Base-by-base conservation (phyloP, 2,797 vertebrate species). In the Parauchenoglanis punctatus region DNA sequence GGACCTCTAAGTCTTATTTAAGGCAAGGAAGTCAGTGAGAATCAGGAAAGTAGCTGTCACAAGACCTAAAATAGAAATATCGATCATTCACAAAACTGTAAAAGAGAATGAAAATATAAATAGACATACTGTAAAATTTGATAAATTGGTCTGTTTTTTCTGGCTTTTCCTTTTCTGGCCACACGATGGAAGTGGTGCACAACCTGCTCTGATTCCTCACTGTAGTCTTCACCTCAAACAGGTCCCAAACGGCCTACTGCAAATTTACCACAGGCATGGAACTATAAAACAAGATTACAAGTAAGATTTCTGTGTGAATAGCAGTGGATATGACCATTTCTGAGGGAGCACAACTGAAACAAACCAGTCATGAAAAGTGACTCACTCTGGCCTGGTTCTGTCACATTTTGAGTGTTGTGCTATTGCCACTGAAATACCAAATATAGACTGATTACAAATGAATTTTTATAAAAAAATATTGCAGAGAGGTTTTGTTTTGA, bases 121-220 rank as follows among this genome's bases (percentile, higher is more conserved):
- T 49, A 28, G 13, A 25, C 46, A 3, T 75, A 49, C 25, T 49
- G 72, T 17, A 52, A 25, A n/a, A 8, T 11, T 77, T 25, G 28
- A 54, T 54, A 18, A 54, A 77, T 18, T 6, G 15, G 13, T 8
- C 13, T 28, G 46, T 12, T 67, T 0, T 86, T 59, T 44, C 13
- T 2, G 15, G n/a, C 63, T 4, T 18, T 76, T 28, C n/a, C 8
- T 12, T 25, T 54, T 4, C 7, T 78, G 81, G 17, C 84, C 89
- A 83, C 88, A 67, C 40, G 88, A 59, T 86, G 89, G 70, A 83
- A 52, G 81, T 49, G 81, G 0, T 25, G 7, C 17, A 65, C 40
- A 82, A 11, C 13, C 12, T 54, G 25, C 67, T 15, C 20, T 81
- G 40, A 5, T 25, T 49, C 23, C 31, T 4, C 28, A 35, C 17